phyloP scores from a whole-genome alignment of 2,113 vertebrate species.

The Ictalurus furcatus region DNA sequence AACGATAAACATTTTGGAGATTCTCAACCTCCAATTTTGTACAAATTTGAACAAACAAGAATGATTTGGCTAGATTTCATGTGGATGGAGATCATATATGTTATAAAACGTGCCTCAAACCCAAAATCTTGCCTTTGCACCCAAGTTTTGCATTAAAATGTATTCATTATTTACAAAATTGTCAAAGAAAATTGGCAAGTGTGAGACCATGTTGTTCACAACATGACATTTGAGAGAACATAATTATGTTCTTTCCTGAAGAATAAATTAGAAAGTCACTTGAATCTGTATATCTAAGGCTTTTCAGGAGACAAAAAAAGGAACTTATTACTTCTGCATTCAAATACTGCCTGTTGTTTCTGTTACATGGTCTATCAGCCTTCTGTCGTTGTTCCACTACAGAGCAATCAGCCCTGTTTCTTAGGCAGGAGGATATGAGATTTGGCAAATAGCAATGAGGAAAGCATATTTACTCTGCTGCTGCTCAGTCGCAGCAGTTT shows the following conservation, averaged over 20 bases:
- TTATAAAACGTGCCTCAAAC: not conserved
- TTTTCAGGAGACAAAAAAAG: not conserved
- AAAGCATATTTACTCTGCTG: constrained; percentile 15
- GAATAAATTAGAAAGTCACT: not conserved
- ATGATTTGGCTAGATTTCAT: not conserved
- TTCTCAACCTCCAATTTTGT: not conserved
- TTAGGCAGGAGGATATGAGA: constrained; percentile 5
- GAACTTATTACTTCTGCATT: not conserved
- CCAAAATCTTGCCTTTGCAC: not conserved
- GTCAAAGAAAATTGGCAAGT: not conserved
- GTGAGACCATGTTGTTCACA: not conserved
- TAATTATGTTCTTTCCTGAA: not conserved
- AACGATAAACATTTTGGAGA: not conserved
- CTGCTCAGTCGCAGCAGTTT: not conserved
- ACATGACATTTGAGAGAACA: not conserved
- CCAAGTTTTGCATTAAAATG: not conserved
- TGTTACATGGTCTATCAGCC: constrained; percentile 14
- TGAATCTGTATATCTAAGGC: not conserved
- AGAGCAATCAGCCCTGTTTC: constrained; percentile 11
- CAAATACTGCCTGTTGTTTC: constrained; percentile 17
- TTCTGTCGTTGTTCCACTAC: not conserved
- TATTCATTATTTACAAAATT: not conserved
- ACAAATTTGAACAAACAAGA: not conserved
- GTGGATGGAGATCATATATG: not conserved
- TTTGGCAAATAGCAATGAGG: constrained; percentile 11